Evolutionary conservation across 2,888 invertebrate species (phyloP), one percentile per base, ranked within the genome.

Genomic region (Yponomeuta plumbellus): DNA sequence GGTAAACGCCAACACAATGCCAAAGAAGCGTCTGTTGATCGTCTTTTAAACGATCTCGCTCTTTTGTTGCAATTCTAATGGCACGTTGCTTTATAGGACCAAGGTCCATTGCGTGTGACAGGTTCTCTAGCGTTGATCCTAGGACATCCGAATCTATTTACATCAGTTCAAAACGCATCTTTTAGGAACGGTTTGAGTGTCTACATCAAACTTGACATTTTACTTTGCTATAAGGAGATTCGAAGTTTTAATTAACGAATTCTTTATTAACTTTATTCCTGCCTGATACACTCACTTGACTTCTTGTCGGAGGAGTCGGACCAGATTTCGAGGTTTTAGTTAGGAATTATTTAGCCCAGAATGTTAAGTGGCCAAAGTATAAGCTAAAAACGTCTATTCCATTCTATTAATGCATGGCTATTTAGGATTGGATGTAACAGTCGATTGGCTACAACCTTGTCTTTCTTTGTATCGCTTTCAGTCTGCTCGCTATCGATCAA

Each of bases 41-140:
- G 88, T 86, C 85, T 88, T 89, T 89, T 89, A 89, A 89, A 86
- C 78, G 88, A 84, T 89, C 84, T 86, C 79, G 82, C 81, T 81
- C 82, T 78, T 78, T 77, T 83, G 84, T 80, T 81, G 86, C 83
- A 84, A 84, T 77, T 77, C 76, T 85, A 84, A 83, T 85, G 83
- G 83, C 80, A 78, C 77, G 76, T 85, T 85, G 80, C 76, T 81
- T 81, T 81, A 84, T 83, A 80, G 70, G 80, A 85, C 86, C 89
- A 91, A 87, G 90, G 90, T 81, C 74, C 71, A 21, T 17, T 71
- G 70, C 89, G 34, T 88, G 80, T 88, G 76, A 83, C 84, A 88
- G 77, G 81, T 88, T 91, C 88, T 91, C 89, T 87, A 87, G 76
- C 85, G 86, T 83, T 85, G 83, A 76, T 73, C 76, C 80, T 81